Evolutionary conservation across 2,888 invertebrate genomes (phyloP).

Genomic region (Cryptus armator): DNA sequence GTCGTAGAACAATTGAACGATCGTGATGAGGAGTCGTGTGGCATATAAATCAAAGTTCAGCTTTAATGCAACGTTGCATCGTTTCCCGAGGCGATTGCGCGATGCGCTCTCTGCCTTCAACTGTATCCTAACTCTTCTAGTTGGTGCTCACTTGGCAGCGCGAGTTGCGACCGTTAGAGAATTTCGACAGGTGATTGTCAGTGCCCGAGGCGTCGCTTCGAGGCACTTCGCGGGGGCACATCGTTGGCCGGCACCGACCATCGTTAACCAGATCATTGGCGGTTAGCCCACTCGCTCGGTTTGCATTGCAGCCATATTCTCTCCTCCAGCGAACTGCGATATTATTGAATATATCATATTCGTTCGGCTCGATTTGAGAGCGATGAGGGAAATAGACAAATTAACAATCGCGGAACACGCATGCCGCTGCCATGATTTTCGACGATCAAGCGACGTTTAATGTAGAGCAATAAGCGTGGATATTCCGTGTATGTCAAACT

Average conservation of each 20-base stretch:
- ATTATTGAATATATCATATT: neutral
- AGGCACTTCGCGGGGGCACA: constrained; percentile 73
- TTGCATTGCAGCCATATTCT: neutral
- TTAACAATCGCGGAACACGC: neutral
- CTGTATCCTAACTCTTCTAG: constrained; percentile 2
- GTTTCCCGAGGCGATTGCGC: neutral
- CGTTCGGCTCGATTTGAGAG: neutral
- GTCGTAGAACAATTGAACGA: neutral
- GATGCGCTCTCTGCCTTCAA: neutral
- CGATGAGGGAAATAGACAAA: neutral
- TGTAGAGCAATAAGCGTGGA: neutral
- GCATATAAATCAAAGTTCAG: neutral
- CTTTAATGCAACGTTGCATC: neutral
- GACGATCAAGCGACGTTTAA: constrained; percentile 5
- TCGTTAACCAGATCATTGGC: constrained; percentile 11
- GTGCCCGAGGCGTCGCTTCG: constrained; percentile 77
- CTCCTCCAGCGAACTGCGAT: constrained; percentile 10
- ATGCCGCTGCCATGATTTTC: constrained; percentile 9
- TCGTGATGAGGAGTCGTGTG: neutral
- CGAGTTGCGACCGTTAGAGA: constrained; percentile 63
- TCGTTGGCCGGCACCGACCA: constrained; percentile 13
- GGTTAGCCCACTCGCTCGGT: too few species aligned
- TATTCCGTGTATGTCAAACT: constrained; percentile 25
- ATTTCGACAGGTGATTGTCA: constrained; percentile 84
- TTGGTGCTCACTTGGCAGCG: constrained; percentile 22